Base-by-base conservation (phyloP, 1,140 invertebrate genomes). In the Drosophila malerkotliana region DNA sequence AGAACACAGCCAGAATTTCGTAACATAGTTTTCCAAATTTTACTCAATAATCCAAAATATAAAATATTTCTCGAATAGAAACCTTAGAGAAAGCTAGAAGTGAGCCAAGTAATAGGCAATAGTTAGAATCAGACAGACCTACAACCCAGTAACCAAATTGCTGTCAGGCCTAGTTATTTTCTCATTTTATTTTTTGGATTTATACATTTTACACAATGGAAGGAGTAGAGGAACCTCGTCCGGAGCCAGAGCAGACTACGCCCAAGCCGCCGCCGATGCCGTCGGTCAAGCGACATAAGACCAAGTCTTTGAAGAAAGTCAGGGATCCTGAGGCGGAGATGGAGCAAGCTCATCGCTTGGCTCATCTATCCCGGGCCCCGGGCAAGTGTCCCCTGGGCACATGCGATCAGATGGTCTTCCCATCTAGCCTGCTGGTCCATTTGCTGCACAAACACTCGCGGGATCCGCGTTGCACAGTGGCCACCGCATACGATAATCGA, bases 361-460 rank as follows among this genome's bases (percentile, higher is more conserved):
- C 8, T 2, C 44, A 47, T 1, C 15, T 47, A 3, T 47, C 44
- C 6, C 15, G 44, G 6, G 44, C 44, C 8, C 79, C 77, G 0
- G 78, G 45, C 9, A 41, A 15, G 7, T 82, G 79, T 59, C 73
- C 77, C 1, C 7, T 82, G 21, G 37, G 55, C 4, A 9, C 0
- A 0, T 82, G 79, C 41, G 48, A 30, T 0, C 67, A 80, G 12
- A 21, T 59, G 2, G 1, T 73, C 1, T 80, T 82, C 15, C 77
- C 79, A 2, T 56, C 41, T 1, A 48, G 55, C 5, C 7, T 80
- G 24, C 34, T 82, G 37, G 34, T 49, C 12, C 79, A 82, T 9
- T 32, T 73, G 30, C 39, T 77, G 7, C 63, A 73, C 41, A 62
- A 44, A 6, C 68, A 73, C 3, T 9, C 44, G 15, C 44, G 44